Evolutionary conservation across 2,888 invertebrate genomes (phyloP).

Genomic region (Caenorhabditis angaria): DNA sequence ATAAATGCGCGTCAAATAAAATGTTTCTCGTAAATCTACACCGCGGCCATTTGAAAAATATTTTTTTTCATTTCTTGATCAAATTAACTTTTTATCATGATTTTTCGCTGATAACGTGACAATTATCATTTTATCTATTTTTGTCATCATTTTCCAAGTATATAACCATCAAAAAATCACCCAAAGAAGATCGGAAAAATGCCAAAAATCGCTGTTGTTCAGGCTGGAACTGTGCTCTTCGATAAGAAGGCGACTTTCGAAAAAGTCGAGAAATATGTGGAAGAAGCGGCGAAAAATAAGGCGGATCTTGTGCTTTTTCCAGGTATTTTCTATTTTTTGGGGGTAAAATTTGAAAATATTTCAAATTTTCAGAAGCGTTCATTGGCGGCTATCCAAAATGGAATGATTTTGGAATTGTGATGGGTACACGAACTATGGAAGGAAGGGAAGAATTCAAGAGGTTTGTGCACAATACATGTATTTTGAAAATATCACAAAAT

Average conservation of each 20-base stretch:
- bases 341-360: no score
- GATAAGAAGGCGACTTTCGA: slow-evolving; percentile 55
- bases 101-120: no score
- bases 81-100: no score
- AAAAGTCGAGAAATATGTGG: slow-evolving; percentile 41
- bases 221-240: slow-evolving; percentile 62
- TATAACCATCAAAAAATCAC: no score
- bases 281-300: slow-evolving; percentile 47
- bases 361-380: slow-evolving; percentile 59
- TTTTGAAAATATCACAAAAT: background rate
- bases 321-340: slow-evolving; percentile 47
- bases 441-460: slow-evolving; percentile 63
- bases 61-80: no score
- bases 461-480: background rate
- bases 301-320: slow-evolving; percentile 66
- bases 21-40: no score
- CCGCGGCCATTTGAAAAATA: no score
- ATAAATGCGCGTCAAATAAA: no score
- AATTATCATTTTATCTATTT: no score
- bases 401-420: slow-evolving; percentile 62
- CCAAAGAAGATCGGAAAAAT: no score
- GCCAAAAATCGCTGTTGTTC: slow-evolving; percentile 58
- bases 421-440: slow-evolving; percentile 61
- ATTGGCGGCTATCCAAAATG: slow-evolving; percentile 68
- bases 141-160: no score